Percentiles rank a stretch among this genome's conserved stretches.
These are phyloP conservation scores for Cydia pomonella DNA, from an alignment of 1,140 invertebrate species.

Conservation along the genomic window DNA sequence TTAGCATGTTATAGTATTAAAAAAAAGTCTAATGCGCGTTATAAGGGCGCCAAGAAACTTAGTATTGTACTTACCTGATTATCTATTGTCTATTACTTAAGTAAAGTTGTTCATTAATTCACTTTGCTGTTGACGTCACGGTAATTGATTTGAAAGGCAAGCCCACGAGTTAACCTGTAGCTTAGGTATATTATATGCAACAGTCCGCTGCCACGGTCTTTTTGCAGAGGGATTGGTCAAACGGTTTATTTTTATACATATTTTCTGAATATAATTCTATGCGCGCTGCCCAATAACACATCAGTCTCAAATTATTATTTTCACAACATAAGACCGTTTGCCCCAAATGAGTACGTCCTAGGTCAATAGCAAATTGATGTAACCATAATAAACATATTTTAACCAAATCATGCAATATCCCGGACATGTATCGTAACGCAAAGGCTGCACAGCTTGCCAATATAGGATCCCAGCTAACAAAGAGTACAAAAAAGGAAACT, in stretches of 20 bases:
- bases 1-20: too few relatives aligned
- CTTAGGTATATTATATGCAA: background rate
- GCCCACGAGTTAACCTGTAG: conserved; percentile 11
- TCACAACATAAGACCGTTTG: background rate
- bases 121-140: background rate
- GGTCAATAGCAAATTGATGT: background rate
- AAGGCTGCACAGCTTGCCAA: background rate
- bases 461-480: too few relatives aligned
- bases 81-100: background rate
- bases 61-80: background rate
- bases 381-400: background rate
- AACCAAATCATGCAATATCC: background rate
- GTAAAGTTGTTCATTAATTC: background rate
- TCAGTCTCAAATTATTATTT: too few relatives aligned
- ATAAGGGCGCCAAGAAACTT: background rate
- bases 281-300: too few relatives aligned
- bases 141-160: conserved; percentile 13
- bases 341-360: background rate
- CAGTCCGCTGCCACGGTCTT: background rate
- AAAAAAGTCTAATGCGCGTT: background rate
- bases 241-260: too few relatives aligned
- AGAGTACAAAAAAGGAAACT: too few relatives aligned
- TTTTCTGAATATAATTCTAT: too few relatives aligned
- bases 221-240: background rate
- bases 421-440: too few relatives aligned